Evolutionary conservation across 2,113 vertebrate species (phyloP).

Genomic region (Telmatochromis sp.): DNA sequence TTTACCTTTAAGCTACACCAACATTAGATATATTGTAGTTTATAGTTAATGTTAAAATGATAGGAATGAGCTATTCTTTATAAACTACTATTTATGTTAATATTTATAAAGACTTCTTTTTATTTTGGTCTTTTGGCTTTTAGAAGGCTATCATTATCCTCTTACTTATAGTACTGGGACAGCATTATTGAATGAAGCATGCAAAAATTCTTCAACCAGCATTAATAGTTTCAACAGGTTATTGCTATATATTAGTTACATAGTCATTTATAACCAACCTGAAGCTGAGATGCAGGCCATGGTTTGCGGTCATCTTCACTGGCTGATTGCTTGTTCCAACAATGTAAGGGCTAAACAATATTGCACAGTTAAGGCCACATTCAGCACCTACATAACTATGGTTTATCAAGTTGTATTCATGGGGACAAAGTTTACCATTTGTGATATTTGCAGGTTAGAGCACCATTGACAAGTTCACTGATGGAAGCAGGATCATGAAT

Average conservation of each 20-base stretch:
- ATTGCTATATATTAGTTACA: background rate
- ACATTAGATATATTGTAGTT: background rate
- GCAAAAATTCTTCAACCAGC: background rate
- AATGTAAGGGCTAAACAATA: constrained; percentile 82
- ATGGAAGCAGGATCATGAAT: constrained; percentile 85
- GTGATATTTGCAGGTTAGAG: constrained; percentile 98
- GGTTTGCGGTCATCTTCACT: constrained; percentile 94
- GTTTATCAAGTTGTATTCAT: background rate
- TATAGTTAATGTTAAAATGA: background rate
- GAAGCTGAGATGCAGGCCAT: constrained; percentile 94
- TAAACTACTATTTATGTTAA: background rate
- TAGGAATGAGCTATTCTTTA: background rate
- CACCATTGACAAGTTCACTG: constrained; percentile 94
- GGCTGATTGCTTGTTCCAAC: constrained; percentile 97
- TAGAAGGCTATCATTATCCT: background rate
- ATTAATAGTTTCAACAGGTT: background rate
- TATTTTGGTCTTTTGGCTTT: background rate
- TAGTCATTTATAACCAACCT: constrained; percentile 68
- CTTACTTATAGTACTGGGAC: background rate
- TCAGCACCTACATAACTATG: background rate
- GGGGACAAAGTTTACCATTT: constrained; percentile 82
- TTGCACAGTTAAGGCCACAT: background rate
- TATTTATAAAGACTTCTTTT: accelerated
- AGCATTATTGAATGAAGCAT: background rate
- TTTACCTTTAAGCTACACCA: background rate